These are phyloP conservation scores for Elymnias hypermnestra DNA, from an alignment of 1,140 invertebrate species.

Conservation along the genomic window DNA sequence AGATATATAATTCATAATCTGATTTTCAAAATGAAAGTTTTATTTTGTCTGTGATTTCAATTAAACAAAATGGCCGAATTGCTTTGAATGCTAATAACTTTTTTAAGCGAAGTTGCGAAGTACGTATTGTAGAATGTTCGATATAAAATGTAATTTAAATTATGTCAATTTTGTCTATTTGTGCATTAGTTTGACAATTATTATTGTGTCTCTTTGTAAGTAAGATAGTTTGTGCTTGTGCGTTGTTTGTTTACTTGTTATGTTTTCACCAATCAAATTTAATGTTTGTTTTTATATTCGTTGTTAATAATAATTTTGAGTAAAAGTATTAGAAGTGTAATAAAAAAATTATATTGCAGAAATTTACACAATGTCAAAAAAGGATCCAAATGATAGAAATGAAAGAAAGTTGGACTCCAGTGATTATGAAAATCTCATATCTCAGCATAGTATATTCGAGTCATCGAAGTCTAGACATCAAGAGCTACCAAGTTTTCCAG, in stretches of 20 bases:
- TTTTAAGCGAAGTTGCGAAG: slow-evolving; percentile 9
- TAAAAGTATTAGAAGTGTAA: too few species aligned
- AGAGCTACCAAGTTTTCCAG: slow-evolving; percentile 68
- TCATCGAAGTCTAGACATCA: slow-evolving; percentile 55
- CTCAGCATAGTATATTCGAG: slow-evolving; percentile 72
- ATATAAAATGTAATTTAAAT: background rate
- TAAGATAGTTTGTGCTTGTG: slow-evolving; percentile 47
- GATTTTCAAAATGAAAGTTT: background rate
- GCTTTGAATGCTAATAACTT: slow-evolving; percentile 12
- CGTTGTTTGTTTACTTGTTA: slow-evolving; percentile 65
- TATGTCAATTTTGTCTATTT: background rate
- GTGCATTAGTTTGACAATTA: background rate
- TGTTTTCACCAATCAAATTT: slow-evolving; percentile 18
- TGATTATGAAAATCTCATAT: slow-evolving; percentile 71
- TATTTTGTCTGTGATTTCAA: slow-evolving; percentile 24
- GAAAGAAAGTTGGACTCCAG: slow-evolving; percentile 66
- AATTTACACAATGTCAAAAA: slow-evolving; percentile 65
- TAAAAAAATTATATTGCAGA: slow-evolving; percentile 50
- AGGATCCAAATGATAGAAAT: slow-evolving; percentile 63
- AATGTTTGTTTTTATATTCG: background rate
- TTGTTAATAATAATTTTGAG: background rate
- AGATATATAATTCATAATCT: background rate
- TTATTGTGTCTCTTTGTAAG: slow-evolving; percentile 1
- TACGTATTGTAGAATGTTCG: slow-evolving; percentile 1
- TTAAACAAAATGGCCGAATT: slow-evolving; percentile 35